Percentiles rank a stretch among this genome's conserved stretches.
These are phyloP conservation scores for Pristionchus mayeri DNA, from an alignment of 2,888 invertebrate genomes.

Conservation along the genomic window DNA sequence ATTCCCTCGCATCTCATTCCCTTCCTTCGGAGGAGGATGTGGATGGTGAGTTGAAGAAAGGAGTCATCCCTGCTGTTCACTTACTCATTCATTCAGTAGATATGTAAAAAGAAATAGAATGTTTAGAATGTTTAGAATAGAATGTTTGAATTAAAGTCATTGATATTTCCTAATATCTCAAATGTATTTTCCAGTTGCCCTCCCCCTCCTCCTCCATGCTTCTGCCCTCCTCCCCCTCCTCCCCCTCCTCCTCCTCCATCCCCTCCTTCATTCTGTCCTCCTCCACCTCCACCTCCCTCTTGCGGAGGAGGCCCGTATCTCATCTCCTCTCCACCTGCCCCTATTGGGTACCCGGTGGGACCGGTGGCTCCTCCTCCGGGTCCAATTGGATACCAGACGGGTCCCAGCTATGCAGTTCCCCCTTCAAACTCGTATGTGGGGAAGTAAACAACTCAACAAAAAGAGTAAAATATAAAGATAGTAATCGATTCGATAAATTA, in stretches of 20 bases:
- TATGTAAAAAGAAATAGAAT: too few relatives aligned
- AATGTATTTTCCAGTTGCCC: constrained; percentile 14
- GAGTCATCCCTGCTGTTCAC: too few relatives aligned
- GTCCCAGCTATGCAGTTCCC: not conserved
- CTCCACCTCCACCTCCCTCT: not conserved
- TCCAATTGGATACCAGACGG: not conserved
- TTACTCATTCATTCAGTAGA: too few relatives aligned
- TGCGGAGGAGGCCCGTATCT: not conserved
- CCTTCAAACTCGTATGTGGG: not conserved
- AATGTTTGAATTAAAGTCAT: too few relatives aligned
- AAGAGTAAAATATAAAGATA: not conserved
- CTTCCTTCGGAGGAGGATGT: not conserved
- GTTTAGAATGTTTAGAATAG: too few relatives aligned
- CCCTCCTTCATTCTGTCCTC: constrained; percentile 7
- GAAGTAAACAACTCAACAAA: not conserved
- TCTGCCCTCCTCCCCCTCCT: not conserved
- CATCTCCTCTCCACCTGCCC: not conserved
- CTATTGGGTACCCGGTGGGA: constrained; percentile 9
- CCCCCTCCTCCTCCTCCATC: constrained; percentile 15
- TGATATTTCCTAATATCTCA: not conserved
- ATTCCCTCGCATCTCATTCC: not conserved
- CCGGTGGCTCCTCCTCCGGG: not conserved
- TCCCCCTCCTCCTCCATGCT: not conserved
- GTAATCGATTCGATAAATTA: not conserved
- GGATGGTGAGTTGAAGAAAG: not conserved